Percentiles rank a stretch among this genome's conserved stretches.
Evolutionary conservation across 2,888 invertebrate genomes (phyloP).

Genomic region (Oxycera nigricornis): DNA sequence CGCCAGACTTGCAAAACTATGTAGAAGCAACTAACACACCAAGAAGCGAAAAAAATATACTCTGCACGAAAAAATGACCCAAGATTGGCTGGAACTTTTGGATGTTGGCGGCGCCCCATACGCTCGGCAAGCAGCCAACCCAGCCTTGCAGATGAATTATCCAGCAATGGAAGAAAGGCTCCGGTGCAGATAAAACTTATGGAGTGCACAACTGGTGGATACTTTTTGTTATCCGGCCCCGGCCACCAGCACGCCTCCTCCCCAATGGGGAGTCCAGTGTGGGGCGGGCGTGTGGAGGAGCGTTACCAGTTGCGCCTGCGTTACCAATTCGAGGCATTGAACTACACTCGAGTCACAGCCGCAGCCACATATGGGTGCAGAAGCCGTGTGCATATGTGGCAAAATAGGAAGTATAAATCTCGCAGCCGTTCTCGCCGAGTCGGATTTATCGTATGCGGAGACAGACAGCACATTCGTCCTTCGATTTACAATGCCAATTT

Average conservation of each 20-base stretch:
- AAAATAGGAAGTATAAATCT: slow-evolving; percentile 31
- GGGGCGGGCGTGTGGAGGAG: background rate
- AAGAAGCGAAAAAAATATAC: background rate
- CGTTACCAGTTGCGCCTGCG: slow-evolving; percentile 26
- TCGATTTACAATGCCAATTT: slow-evolving; percentile 46
- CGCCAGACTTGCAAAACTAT: background rate
- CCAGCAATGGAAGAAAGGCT: slow-evolving; percentile 28
- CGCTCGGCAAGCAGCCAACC: slow-evolving; percentile 9
- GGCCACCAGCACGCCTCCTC: slow-evolving; percentile 19
- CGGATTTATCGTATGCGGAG: slow-evolving; percentile 40
- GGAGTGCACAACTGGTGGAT: slow-evolving; percentile 21
- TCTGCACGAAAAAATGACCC: background rate
- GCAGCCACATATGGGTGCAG: background rate
- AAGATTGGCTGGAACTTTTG: background rate
- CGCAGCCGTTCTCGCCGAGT: background rate
- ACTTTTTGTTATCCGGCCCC: slow-evolving; percentile 28
- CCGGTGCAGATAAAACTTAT: slow-evolving; percentile 20
- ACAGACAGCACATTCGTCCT: slow-evolving; percentile 25
- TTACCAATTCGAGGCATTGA: background rate
- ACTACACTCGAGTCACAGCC: background rate
- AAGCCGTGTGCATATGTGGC: background rate
- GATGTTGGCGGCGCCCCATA: background rate
- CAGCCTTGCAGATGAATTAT: slow-evolving; percentile 17
- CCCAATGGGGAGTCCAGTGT: background rate
- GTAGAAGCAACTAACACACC: background rate